Conservation (phyloP, 2,113 vertebrate genomes). For the Salvelinus sp. region DNA sequence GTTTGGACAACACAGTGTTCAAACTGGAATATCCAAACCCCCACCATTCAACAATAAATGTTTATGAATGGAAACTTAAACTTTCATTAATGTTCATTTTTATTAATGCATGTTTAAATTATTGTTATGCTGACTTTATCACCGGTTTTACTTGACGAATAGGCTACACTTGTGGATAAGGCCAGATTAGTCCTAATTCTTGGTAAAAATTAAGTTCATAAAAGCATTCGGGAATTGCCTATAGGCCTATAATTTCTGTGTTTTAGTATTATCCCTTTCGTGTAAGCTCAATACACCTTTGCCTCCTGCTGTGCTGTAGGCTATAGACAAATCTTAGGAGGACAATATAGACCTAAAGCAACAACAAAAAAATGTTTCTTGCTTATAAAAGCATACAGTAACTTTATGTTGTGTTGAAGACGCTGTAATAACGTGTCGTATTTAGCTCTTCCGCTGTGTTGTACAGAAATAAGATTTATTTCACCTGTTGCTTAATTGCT, state of each 20-base stretch:
- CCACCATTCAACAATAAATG: constrained; percentile 85
- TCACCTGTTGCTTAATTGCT: constrained; percentile 46
- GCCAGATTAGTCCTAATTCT: neutral
- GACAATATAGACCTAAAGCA: no score
- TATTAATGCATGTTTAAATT: constrained; percentile 29
- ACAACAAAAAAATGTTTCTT: no score
- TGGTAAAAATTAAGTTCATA: neutral
- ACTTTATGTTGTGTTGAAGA: neutral
- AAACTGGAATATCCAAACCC: constrained; percentile 73
- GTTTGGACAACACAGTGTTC: constrained; percentile 30
- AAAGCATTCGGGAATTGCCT: neutral
- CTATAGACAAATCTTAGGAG: no score
- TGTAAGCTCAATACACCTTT: no score
- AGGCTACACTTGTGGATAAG: constrained; percentile 22
- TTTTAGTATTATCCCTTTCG: neutral
- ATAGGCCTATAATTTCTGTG: neutral
- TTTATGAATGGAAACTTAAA: constrained; percentile 80
- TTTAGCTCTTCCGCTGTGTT: no score
- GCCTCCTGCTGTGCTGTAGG: no score
- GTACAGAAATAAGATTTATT: no score
- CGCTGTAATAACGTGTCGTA: constrained; percentile 8
- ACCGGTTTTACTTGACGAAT: neutral
- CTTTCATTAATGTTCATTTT: constrained; percentile 63
- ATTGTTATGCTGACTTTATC: neutral
- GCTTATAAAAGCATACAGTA: no score